A percentile compares a stretch with the other conserved stretches of the same genome.
Conservation (phyloP, 2,797 vertebrate species). For the Uromys caudimaculatus region DNA sequence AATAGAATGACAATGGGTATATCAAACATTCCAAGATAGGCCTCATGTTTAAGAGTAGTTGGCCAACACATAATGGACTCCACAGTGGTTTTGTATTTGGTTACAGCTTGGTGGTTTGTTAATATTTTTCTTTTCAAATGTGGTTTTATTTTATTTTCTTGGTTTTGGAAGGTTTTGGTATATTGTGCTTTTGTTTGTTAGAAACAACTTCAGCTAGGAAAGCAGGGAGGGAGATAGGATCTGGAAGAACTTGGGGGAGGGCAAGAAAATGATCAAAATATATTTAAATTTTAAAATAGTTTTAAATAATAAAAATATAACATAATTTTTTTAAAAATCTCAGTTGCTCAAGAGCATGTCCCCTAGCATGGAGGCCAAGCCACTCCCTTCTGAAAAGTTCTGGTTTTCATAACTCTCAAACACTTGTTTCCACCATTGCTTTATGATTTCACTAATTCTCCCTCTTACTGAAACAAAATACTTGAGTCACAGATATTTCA, state of each 20-base stretch:
- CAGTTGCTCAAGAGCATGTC: rapidly evolving
- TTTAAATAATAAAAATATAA: not conserved
- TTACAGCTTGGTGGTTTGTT: not conserved
- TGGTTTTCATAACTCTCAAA: not conserved
- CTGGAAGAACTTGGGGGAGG: not conserved
- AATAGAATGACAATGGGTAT: not conserved
- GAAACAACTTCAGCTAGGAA: not conserved
- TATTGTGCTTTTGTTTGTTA: not conserved
- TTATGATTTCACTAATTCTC: not conserved
- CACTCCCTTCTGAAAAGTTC: not conserved
- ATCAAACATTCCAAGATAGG: too few relatives aligned
- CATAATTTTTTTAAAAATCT: not conserved
- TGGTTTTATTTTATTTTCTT: not conserved
- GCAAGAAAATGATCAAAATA: not conserved
- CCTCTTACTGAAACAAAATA: not conserved
- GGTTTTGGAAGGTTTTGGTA: not conserved
- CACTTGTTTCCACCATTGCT: not conserved
- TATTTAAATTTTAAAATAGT: not conserved
- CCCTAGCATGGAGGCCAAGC: not conserved
- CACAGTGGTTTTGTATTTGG: not conserved
- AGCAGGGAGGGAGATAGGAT: not conserved
- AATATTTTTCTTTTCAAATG: not conserved
- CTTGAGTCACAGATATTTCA: not conserved
- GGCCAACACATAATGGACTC: not conserved
- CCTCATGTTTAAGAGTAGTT: not conserved